Evolutionary conservation across 2,888 invertebrate genomes (phyloP), one percentile per base, ranked within the genome.

Genomic region (Trichopoda pennipes): DNA sequence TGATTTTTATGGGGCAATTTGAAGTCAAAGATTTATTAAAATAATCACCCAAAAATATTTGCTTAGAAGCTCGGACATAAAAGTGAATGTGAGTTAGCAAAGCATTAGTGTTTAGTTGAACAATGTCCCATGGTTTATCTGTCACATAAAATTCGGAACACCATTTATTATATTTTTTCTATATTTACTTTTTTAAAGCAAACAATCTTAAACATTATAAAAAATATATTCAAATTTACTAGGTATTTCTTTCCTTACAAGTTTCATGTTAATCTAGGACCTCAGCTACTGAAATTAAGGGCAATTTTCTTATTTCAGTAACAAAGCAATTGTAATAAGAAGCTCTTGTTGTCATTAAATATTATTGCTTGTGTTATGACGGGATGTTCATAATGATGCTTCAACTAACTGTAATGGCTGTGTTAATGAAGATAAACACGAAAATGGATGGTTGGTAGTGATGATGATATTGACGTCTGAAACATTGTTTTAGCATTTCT

Each of bases 311-410:
- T 63, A 69, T 77, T 77, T 60, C 55, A 66, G 61, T 73, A 73
- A 79, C 61, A 73, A 64, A 68, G 68, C 79, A 73, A 61, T 78
- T 72, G 58, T 35, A 66, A 72, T 78, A 60, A 53, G 44, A 66
- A 78, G 64, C 60, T 32, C 78, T 78, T 78, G 78, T 78, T 66
- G 32, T 72, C 78, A 72, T 78, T 78, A 78, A 78, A 78, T 72
- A 66, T 72, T 72, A 78, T 72, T 78, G 58, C 66, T 60, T 60
- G 21, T 78, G 51, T 58, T 76, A 60, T 10, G 44, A 63, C 44
- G 53, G 53, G 47, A 76, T 76, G 76, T 68, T 76, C 4, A 32
- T 42, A 55, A 53, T 69, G 17, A 10, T 38, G 51, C 53, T 69
- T 55, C 47, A n/a, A 56, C 47, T 74, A 38, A 66, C 23, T 47